Evolutionary conservation across 1,140 invertebrate species (phyloP), one percentile per base, ranked within the genome.

Genomic region (Plectrocnemia conspersa): DNA sequence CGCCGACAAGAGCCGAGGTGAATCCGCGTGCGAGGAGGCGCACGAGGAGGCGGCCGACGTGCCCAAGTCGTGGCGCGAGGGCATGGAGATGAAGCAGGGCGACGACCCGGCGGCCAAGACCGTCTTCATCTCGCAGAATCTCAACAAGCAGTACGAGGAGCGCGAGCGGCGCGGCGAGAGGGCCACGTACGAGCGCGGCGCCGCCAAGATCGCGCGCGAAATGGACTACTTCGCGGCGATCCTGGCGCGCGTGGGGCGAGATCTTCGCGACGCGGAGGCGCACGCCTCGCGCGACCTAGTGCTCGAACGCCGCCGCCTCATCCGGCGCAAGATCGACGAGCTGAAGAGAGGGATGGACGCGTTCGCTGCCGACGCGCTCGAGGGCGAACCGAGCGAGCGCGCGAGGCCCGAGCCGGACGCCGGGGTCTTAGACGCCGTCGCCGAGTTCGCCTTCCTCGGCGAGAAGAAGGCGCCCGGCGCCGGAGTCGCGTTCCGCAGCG

Each of bases 81-180:
- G 52, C 33, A 33, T 45, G 21, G 52, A 54, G 38, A 24, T 46
- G 27, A 50, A 50, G n/a, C 13, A n/a, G 5, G 21, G 5, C 13
- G 52, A 54, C 15, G 53, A 44, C 10, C 36, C 42, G 9, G 15
- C 38, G 5, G 44, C 58, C 1, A 59, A 59, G 25, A 55, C 58
- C 1, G 58, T 59, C 33, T 59, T 55, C 16, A 59, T 59, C 19
- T 22, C 52, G 3, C 47, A 59, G 35, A 55, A 59, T 23, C 15
- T 47, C 1, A 59, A 59, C 32, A 59, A 55, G 21, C 22, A 13
- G 9, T 59, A 59, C 24, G 58, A 59, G 19, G 29, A 55, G n/a
- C 23, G 47, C 5, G 58, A 59, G 19, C 13, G 18, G 2, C 52
- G 52, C 15, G 18, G 36, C 6, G 40, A 45, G 3, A 15, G 13